Evolutionary conservation across 2,113 vertebrate species (phyloP).

Genomic region (Gallinago paraguaiae): DNA sequence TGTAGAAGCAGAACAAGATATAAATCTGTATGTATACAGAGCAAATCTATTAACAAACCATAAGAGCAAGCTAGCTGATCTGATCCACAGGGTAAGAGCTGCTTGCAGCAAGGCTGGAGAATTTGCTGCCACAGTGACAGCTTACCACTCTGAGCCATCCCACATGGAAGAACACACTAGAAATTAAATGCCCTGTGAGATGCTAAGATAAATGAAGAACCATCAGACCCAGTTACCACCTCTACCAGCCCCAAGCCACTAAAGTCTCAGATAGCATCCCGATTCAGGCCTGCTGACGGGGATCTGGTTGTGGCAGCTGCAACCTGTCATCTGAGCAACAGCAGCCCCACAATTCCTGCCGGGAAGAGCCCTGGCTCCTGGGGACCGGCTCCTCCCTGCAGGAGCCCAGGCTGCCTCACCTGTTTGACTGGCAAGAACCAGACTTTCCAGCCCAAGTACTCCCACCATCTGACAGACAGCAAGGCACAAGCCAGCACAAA

Average conservation of each 20-base stretch:
- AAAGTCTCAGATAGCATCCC: neutral
- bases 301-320: neutral
- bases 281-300: neutral
- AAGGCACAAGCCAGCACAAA: neutral
- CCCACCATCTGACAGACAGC: neutral
- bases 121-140: neutral
- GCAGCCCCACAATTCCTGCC: neutral
- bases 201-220: neutral
- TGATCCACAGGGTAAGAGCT: neutral
- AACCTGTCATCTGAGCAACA: neutral
- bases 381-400: neutral
- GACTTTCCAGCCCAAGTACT: conserved; percentile 44
- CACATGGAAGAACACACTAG: neutral
- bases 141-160: neutral
- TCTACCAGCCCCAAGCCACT: neutral
- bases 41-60: neutral
- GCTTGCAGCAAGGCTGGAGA: neutral
- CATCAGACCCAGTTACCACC: neutral
- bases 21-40: neutral
- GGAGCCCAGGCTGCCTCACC: conserved; percentile 29
- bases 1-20: neutral
- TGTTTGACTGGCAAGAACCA: conserved; percentile 39
- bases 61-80: neutral
- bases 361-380: neutral
- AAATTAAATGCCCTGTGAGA: neutral